phyloP scores from a whole-genome alignment of 2,797 vertebrate genomes.

The Vireo griseus region DNA sequence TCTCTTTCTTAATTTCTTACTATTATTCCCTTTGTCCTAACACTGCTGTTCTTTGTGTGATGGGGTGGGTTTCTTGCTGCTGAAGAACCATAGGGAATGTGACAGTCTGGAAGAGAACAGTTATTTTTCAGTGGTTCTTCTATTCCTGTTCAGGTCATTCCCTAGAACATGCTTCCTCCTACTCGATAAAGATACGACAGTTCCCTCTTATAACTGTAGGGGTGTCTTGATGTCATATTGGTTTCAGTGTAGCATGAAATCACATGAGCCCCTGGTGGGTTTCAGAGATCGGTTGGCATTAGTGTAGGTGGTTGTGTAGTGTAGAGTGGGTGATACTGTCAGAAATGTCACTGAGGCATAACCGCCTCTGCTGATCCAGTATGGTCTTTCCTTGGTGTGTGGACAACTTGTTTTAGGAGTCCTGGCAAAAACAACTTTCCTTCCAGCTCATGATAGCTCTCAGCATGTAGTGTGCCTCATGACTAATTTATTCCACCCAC shows the following conservation, averaged over 20 bases:
- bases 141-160: neutral
- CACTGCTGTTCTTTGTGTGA: accelerated
- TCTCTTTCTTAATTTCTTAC: neutral
- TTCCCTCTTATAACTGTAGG: neutral
- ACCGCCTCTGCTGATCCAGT: neutral
- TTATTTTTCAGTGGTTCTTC: neutral
- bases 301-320: neutral
- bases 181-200: neutral
- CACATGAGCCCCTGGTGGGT: neutral
- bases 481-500: constrained; percentile 35
- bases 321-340: neutral
- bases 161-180: neutral
- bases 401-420: neutral
- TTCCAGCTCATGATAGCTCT: neutral
- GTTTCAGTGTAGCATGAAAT: neutral
- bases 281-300: neutral
- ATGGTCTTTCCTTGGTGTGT: neutral
- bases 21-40: neutral
- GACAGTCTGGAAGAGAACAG: neutral
- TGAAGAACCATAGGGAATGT: neutral
- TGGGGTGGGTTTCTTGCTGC: neutral
- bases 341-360: neutral
- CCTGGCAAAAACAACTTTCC: neutral
- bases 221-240: neutral
- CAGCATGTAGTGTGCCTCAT: neutral